A percentile compares a stretch with the other conserved stretches of the same genome.
phyloP scores from a whole-genome alignment of 2,113 vertebrate genomes.

The Erinaceus europaeus region DNA sequence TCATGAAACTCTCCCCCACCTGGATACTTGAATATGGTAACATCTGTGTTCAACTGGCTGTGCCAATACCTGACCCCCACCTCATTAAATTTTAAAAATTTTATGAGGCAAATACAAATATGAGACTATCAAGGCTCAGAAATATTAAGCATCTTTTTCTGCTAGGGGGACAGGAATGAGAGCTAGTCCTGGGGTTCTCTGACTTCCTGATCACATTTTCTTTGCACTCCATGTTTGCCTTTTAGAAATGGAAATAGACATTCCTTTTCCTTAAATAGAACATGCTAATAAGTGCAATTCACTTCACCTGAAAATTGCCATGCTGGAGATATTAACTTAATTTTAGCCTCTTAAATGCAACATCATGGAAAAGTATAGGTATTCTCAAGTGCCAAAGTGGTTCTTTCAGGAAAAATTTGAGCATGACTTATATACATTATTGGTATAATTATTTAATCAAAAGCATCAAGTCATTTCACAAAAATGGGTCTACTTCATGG shows the following conservation, averaged over 20 bases:
- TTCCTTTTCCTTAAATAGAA: conserved; percentile 32
- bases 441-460: background rate
- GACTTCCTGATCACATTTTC: background rate
- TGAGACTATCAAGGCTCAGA: background rate
- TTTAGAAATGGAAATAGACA: background rate
- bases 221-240: background rate
- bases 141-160: background rate
- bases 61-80: background rate
- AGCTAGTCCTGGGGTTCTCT: background rate
- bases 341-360: background rate
- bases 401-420: conserved; percentile 9
- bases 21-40: too few relatives aligned
- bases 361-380: background rate
- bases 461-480: background rate
- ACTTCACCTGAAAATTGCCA: conserved; percentile 21
- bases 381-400: background rate
- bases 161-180: background rate
- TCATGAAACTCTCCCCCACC: too few relatives aligned
- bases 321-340: conserved; percentile 20
- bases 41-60: too few relatives aligned
- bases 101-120: background rate
- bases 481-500: background rate
- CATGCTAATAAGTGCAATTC: background rate
- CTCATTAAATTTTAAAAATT: background rate
- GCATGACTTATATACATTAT: background rate